Base-by-base conservation (phyloP, 64 coral and sea anemone genomes). In the Orbicella faveolata region DNA sequence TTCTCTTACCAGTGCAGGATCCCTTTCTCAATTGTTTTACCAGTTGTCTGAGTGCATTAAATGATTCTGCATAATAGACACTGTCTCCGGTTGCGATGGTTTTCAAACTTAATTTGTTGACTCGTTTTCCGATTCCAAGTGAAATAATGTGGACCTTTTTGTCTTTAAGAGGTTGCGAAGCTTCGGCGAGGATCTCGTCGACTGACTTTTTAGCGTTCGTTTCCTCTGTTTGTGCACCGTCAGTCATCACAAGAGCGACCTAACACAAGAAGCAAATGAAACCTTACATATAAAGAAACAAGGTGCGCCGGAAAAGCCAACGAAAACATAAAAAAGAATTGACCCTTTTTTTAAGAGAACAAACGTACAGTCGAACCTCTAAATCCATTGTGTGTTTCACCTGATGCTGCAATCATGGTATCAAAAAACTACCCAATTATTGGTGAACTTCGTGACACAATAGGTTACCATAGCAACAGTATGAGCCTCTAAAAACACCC, bases 211-310 rank as follows among this genome's bases (percentile, higher is more conserved):
- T 14, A 52, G 36, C 9, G 20, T 72, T 72, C 7, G 13, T 17
- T 23, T 72, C 65, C 15, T 52, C 23, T 72, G 82, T 85, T 72
- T 85, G 82, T 72, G 51, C 82, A 4, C 82, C 82, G 39, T 85
- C 82, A 17, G 82, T 85, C 37, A 85, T 52, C 14, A 85, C 64
- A n/a, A 85, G 63, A 52, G 82, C 82, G 9, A 85, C 82, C 82
- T 85, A 51, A 21, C 2, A 53, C 14, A 21, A 33, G 33, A 74
- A 74, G 26, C 9, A 30, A 25, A 33, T 34, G 13, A 59, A 9
- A 59, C 55, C 55, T 59, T 48, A 48, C 44, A 48, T 48, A 48
- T 5, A 48, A 48, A 59, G 55, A 14, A 14, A 59, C 55, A 59
- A 59, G 15, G 55, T 14, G 55, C 2, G 13, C 1, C 55, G 15